Percentiles rank a stretch among this genome's conserved stretches.
These are phyloP conservation scores for Antennarius striatus DNA, from an alignment of 2,113 vertebrate species.

Conservation along the genomic window DNA sequence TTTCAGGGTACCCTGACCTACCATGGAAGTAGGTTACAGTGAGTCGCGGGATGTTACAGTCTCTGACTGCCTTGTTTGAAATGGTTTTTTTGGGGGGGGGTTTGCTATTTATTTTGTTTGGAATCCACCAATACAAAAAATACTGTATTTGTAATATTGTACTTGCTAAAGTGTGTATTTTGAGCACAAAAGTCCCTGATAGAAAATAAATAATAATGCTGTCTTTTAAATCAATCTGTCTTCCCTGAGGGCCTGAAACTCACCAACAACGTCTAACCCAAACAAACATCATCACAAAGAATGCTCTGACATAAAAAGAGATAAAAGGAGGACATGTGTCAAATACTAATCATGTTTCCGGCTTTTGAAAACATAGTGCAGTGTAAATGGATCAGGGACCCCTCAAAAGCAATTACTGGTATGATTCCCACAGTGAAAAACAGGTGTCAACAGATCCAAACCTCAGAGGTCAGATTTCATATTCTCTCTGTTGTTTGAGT, in stretches of 20 bases:
- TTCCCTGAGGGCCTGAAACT: slow-evolving; percentile 29
- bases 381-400: slow-evolving; percentile 69
- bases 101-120: no score
- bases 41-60: no score
- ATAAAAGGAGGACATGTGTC: slow-evolving; percentile 71
- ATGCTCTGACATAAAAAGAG: slow-evolving; percentile 48
- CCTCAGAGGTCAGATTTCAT: slow-evolving; percentile 54
- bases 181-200: slow-evolving; percentile 22
- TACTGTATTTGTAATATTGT: slow-evolving; percentile 6
- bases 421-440: slow-evolving; percentile 57
- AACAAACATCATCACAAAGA: slow-evolving; percentile 63
- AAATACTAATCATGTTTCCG: slow-evolving; percentile 66
- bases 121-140: no score
- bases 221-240: slow-evolving; percentile 28
- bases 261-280: slow-evolving; percentile 45
- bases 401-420: slow-evolving; percentile 70
- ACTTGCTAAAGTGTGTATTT: slow-evolving; percentile 9
- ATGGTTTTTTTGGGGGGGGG: no score
- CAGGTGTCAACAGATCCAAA: slow-evolving; percentile 64
- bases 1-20: no score
- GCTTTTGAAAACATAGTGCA: slow-evolving; percentile 41
- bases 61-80: no score
- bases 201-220: slow-evolving; percentile 19
- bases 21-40: no score
- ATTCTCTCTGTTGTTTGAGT: slow-evolving; percentile 51